Base-by-base conservation (phyloP, 2,797 vertebrate genomes). In the Amphiprion clarkii region DNA sequence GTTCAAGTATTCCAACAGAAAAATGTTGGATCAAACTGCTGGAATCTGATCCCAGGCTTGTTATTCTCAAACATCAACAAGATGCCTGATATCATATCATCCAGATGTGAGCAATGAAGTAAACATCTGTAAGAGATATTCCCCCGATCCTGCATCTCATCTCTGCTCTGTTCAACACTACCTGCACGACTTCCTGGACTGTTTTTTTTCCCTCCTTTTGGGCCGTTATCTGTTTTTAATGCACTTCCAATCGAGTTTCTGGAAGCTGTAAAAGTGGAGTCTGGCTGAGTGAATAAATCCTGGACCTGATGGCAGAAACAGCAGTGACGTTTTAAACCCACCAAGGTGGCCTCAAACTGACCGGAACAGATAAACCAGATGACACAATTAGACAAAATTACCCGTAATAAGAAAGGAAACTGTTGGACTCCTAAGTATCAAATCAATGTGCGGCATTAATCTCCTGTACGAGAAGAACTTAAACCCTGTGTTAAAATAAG, bases 141-240 rank as follows among this genome's bases (percentile, higher is more conserved):
- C 66, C 36, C 61, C 31, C 48, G 59, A 72, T 79, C 73, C 66
- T 66, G 82, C 78, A 86, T 89, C 89, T 81, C 79, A 83, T 74
- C 66, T 81, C 65, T 71, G 74, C 75, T 71, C 82, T 84, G 76
- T 83, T 78, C 62, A 58, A 87, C 70, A 78, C 81, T 79, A 84
- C 79, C 76, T 80, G 70, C 74, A 86, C 74, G 79, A 89, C 88
- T 90, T 93, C 87, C 88, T 87, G 84, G 52, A 74, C 77, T 81
- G 76, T 66, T 65, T 77, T 23, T 23, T 23, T 74, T 71, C 63
- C 71, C 62, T 68, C 82, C 78, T 79, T 36, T 36, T 29, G 84
- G 69, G 85, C 86, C 81, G 90, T 91, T 93, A 91, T 92, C 83
- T 90, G 76, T 81, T 93, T 87, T 88, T 81, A 90, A 88, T 80